A percentile compares a stretch with the other conserved stretches of the same genome.
Conservation (phyloP, 2,888 invertebrate species). For the Hirtodrosophila cameraria region DNA sequence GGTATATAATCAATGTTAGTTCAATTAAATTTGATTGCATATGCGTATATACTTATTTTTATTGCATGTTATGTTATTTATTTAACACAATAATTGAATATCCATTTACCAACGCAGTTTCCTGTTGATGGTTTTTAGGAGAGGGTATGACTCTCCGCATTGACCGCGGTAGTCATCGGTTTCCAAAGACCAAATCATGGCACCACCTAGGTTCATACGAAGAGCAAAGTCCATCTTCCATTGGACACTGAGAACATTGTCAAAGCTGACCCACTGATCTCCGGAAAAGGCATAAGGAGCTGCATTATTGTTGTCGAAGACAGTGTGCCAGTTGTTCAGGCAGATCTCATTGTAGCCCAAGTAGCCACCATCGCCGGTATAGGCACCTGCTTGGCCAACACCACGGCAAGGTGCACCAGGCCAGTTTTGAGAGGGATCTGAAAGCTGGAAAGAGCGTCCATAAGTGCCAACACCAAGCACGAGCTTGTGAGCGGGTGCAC, state of each 20-base stretch:
- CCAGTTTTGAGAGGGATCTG: constrained; percentile 83
- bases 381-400: constrained; percentile 82
- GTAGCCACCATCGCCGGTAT: constrained; percentile 86
- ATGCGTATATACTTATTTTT: not conserved
- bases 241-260: constrained; percentile 91
- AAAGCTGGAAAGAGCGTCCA: constrained; percentile 92
- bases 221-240: constrained; percentile 93
- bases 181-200: constrained; percentile 89
- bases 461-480: constrained; percentile 95
- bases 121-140: constrained; percentile 84
- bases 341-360: constrained; percentile 90
- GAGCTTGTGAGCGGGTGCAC: constrained; percentile 89
- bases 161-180: constrained; percentile 96
- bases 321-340: constrained; percentile 82
- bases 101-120: constrained; percentile 64
- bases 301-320: constrained; percentile 84
- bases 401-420: constrained; percentile 64
- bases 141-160: constrained; percentile 87
- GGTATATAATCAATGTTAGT: too few relatives aligned
- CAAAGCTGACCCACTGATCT: constrained; percentile 96
- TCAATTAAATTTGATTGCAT: not conserved
- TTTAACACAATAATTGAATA: not conserved
- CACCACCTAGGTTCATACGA: constrained; percentile 91
- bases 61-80: not conserved
- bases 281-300: constrained; percentile 92